Evolutionary conservation across 1,140 invertebrate species (phyloP).

Genomic region (Danaus melanippus): DNA sequence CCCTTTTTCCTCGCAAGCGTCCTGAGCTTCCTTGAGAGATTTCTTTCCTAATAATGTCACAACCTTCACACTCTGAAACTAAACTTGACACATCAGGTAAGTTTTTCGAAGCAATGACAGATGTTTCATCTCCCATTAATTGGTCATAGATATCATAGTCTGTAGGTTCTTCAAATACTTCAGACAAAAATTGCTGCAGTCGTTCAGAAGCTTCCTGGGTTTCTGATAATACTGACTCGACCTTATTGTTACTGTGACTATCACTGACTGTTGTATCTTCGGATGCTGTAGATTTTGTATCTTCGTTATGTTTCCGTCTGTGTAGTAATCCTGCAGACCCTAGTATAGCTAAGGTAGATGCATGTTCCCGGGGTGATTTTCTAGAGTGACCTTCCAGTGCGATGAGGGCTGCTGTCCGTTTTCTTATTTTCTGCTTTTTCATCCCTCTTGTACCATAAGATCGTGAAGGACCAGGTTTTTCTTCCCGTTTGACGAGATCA

Average conservation of each 20-base stretch:
- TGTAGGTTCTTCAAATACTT: slow-evolving; percentile 60
- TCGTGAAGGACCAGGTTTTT: slow-evolving; percentile 54
- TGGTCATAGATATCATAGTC: slow-evolving; percentile 60
- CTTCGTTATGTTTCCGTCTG: slow-evolving; percentile 66
- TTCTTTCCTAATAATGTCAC: slow-evolving; percentile 59
- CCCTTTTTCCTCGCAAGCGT: slow-evolving; percentile 32
- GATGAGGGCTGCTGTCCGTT: slow-evolving; percentile 41
- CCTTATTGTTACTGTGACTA: slow-evolving; percentile 40
- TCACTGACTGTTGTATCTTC: slow-evolving; percentile 66
- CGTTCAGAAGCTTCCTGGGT: slow-evolving; percentile 55
- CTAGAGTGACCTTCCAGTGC: slow-evolving; percentile 76
- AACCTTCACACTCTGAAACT: slow-evolving; percentile 56
- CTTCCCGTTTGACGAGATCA: slow-evolving; percentile 44
- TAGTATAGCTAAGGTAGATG: slow-evolving; percentile 86
- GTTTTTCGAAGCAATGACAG: slow-evolving; percentile 40
- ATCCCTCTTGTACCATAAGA: slow-evolving; percentile 63
- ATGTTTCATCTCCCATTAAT: slow-evolving; percentile 39
- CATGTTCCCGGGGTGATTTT: slow-evolving; percentile 89
- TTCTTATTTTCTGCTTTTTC: slow-evolving; percentile 55
- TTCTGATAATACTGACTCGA: slow-evolving; percentile 47
- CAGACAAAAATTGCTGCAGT: slow-evolving; percentile 59
- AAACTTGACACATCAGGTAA: slow-evolving; percentile 53
- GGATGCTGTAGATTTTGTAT: slow-evolving; percentile 61
- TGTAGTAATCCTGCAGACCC: slow-evolving; percentile 75
- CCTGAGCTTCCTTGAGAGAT: slow-evolving; percentile 36